Percentiles rank a stretch among this genome's conserved stretches.
phyloP scores from a whole-genome alignment of 2,888 invertebrate species.

The Rhingia rostrata region DNA sequence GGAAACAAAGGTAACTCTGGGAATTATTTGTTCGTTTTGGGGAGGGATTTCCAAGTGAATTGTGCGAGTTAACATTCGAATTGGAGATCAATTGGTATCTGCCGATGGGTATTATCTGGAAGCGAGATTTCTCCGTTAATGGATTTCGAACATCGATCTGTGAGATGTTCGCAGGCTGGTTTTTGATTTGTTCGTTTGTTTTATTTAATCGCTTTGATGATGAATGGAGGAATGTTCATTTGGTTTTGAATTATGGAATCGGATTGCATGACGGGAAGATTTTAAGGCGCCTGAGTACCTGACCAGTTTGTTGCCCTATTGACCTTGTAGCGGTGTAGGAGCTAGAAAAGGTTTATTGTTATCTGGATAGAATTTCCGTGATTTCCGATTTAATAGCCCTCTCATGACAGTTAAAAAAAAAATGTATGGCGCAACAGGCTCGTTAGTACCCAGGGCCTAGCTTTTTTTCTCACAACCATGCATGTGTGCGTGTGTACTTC shows the following conservation, averaged over 20 bases:
- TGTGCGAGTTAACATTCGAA: background rate
- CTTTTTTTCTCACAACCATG: no score
- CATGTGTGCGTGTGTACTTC: no score
- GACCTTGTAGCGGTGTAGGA: no score
- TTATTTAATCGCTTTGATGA: constrained; percentile 47
- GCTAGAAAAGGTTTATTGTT: no score
- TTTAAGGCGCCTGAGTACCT: background rate
- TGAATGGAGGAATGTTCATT: constrained; percentile 12
- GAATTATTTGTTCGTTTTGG: constrained; percentile 9
- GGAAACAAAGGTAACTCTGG: constrained; percentile 37
- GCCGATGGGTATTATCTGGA: constrained; percentile 22
- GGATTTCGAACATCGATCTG: constrained; percentile 55
- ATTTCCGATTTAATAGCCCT: no score
- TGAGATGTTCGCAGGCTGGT: constrained; percentile 11
- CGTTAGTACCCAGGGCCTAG: no score
- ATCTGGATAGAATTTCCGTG: no score
- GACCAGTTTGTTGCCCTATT: no score
- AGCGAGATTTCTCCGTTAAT: constrained; percentile 46
- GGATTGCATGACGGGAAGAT: no score
- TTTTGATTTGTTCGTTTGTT: constrained; percentile 35
- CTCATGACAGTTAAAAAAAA: no score
- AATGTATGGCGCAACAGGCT: no score
- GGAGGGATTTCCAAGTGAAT: no score
- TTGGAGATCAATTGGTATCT: constrained; percentile 63
- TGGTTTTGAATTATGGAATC: background rate